Conservation (phyloP, 2,797 vertebrate species). For the Tapera naevia region DNA sequence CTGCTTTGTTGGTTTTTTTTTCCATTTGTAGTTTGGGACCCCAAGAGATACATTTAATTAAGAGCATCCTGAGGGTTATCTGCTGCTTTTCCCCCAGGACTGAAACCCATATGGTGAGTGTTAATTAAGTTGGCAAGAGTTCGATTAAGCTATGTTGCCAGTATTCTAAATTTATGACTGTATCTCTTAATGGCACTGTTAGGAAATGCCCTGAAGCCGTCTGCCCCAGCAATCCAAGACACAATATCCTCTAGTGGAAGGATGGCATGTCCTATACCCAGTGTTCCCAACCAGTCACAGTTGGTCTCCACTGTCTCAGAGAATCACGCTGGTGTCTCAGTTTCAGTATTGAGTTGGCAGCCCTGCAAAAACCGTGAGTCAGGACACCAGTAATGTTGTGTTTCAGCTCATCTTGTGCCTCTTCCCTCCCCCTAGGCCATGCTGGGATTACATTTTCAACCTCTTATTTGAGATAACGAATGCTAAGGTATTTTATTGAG, state of each 20-base stretch:
- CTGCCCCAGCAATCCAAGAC: not conserved
- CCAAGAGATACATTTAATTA: constrained; percentile 33
- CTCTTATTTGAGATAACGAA: not conserved
- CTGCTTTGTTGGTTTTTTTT: not conserved
- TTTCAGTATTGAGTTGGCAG: not conserved
- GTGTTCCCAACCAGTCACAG: rapidly evolving
- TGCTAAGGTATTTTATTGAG: not conserved
- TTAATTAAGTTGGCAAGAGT: constrained; percentile 47
- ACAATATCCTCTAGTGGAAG: not conserved
- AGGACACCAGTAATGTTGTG: not conserved
- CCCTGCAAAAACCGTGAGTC: not conserved
- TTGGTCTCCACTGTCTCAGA: not conserved
- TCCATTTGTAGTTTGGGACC: constrained; percentile 2
- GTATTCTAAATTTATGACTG: not conserved
- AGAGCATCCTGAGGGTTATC: constrained; percentile 14
- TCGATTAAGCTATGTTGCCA: not conserved
- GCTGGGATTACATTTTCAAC: not conserved
- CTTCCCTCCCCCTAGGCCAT: not conserved
- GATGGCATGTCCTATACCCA: not conserved
- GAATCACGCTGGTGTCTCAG: not conserved
- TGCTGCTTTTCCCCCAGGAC: not conserved
- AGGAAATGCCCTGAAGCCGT: not conserved
- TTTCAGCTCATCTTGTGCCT: not conserved
- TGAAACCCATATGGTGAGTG: not conserved
- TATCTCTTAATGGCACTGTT: not conserved